Conservation (phyloP, 2,797 vertebrate species). For the Diglossa cyanea region DNA sequence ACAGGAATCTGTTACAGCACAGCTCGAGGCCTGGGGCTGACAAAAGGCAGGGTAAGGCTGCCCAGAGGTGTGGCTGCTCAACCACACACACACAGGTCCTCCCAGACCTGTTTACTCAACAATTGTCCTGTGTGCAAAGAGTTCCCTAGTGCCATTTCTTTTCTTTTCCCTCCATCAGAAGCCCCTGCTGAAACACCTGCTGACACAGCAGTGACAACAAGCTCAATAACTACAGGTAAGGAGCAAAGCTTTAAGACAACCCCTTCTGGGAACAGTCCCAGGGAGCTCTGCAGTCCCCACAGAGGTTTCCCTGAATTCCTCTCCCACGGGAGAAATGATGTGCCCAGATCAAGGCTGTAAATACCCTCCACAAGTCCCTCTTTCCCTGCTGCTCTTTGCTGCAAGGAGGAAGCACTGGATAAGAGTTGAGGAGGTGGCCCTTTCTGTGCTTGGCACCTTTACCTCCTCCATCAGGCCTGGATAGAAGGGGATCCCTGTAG, state of each 20-base stretch:
- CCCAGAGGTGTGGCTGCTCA: neutral
- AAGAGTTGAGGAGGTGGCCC: fast-evolving
- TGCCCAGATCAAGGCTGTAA: neutral
- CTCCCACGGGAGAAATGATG: fast-evolving
- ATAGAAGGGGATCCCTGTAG: no score
- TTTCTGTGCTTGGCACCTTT: neutral
- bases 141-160: neutral
- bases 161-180: neutral
- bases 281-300: no score
- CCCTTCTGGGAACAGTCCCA: neutral
- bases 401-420: neutral
- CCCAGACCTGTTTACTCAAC: fast-evolving
- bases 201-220: fast-evolving
- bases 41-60: neutral
- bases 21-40: fast-evolving
- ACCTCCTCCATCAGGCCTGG: fast-evolving
- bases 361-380: fast-evolving
- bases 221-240: fast-evolving
- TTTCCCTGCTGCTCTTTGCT: neutral
- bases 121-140: neutral
- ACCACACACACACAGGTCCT: fast-evolving
- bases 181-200: fast-evolving
- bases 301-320: fast-evolving
- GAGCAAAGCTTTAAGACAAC: fast-evolving
- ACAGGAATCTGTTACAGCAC: neutral